phyloP scores from a whole-genome alignment of 1,140 invertebrate genomes.

The Yoshiicerus persimilis region DNA sequence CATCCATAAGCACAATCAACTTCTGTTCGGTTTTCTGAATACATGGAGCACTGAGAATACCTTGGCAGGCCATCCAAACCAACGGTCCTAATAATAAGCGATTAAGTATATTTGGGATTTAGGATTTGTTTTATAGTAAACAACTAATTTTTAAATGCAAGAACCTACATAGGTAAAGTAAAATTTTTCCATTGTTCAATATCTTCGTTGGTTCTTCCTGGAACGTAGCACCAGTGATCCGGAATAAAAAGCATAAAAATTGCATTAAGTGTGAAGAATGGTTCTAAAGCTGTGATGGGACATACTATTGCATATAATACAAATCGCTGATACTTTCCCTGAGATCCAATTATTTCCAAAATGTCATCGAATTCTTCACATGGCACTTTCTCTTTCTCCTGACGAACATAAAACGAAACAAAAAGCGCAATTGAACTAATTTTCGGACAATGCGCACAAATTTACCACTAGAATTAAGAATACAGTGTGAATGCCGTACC shows the following conservation, averaged over 20 bases:
- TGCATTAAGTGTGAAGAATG: slow-evolving; percentile 44
- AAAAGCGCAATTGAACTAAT: not conserved
- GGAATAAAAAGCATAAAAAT: slow-evolving; percentile 48
- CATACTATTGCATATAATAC: slow-evolving; percentile 39
- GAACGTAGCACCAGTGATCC: slow-evolving; percentile 44
- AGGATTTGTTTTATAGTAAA: no score
- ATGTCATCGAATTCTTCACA: slow-evolving; percentile 49
- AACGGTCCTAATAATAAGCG: not conserved
- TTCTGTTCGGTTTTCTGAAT: not conserved
- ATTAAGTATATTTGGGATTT: not conserved
- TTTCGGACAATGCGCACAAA: not conserved
- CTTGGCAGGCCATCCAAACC: slow-evolving; percentile 30
- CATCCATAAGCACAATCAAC: slow-evolving; percentile 35
- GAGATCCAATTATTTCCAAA: slow-evolving; percentile 44
- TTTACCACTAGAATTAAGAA: not conserved
- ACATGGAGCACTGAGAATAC: slow-evolving; percentile 44
- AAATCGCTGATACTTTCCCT: slow-evolving; percentile 45
- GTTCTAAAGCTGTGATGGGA: slow-evolving; percentile 44
- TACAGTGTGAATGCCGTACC: not conserved
- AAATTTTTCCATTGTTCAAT: slow-evolving; percentile 44
- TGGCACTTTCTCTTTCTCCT: not conserved
- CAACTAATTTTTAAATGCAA: not conserved
- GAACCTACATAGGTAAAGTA: slow-evolving; percentile 39
- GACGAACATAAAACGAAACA: not conserved
- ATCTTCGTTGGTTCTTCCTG: slow-evolving; percentile 33